Base-by-base conservation (phyloP, 2,888 invertebrate genomes). In the Slavum lentiscoides region DNA sequence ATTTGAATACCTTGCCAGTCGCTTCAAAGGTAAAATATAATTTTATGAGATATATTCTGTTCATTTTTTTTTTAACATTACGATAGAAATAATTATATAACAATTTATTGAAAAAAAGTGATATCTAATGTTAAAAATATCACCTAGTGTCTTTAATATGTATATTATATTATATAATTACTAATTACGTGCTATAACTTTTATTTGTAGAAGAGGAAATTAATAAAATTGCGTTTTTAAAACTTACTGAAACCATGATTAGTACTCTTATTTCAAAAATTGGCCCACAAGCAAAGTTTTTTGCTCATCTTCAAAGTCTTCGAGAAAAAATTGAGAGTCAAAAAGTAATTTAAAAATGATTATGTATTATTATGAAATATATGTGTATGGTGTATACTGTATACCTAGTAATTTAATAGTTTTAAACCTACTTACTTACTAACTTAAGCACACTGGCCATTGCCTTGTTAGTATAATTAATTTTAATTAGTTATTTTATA, bases 391-490 rank as follows among this genome's bases (percentile, higher is more conserved):
- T n/a, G n/a, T n/a, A n/a, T n/a, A n/a, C n/a, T n/a, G n/a, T n/a
- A n/a, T n/a, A n/a, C n/a, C n/a, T n/a, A n/a, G n/a, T n/a, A n/a
- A n/a, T n/a, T n/a, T n/a, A n/a, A n/a, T n/a, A n/a, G n/a, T n/a
- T n/a, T n/a, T n/a, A n/a, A n/a, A n/a, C n/a, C n/a, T n/a, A n/a
- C n/a, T n/a, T n/a, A n/a, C n/a, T n/a, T n/a, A n/a, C n/a, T n/a
- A n/a, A n/a, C n/a, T n/a, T 49, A 67, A 21, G 23, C 49, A 43
- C 21, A 67, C 43, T 21, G 49, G 21, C 23, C 21, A 67, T 67
- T 49, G 6, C 49, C 67, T 67, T 49, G 49, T 67, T 67, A 67
- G 67, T 67, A 67, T 21, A n/a, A n/a, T n/a, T n/a, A n/a, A n/a
- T n/a, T n/a, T n/a, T n/a, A n/a, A n/a, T n/a, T n/a, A n/a, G n/a